Evolutionary conservation across 2,113 vertebrate species (phyloP), one percentile per base, ranked within the genome.

Genomic region (Eudyptes chrysolophus): DNA sequence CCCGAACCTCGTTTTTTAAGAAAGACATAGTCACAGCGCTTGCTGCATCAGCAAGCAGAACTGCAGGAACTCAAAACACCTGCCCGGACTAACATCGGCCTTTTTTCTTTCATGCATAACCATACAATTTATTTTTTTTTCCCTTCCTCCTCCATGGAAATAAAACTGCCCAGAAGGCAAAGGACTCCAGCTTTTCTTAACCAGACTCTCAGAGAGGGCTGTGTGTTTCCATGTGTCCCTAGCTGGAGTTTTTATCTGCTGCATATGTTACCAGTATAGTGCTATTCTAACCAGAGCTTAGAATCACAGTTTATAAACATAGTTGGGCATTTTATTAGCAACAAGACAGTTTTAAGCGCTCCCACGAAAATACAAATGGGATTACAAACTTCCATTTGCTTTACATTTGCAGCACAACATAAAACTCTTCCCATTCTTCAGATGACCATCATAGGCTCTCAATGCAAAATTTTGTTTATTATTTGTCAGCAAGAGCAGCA

Each of bases 91-190:
- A 60, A 89, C 21, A 44, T 1, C 0, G 0, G 7, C 11, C 51
- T 55, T 61, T 48, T 49, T 75, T 36, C 24, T 65, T 65, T 40
- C 40, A 36, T n/a, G 25, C 34, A 29, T 48, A 86, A 64, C 34
- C 38, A 74, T 2, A 22, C 24, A 34, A 51, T 27, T 18, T 30
- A 36, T 29, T 70, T 69, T 44, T 25, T 6, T 2, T 1, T 3
- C 5, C 1, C 11, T 19, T 21, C 60, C 65, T 66, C 34, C 70
- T 78, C 8, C 38, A 55, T 3, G 25, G 66, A 87, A 94, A 89
- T 84, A 94, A 89, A 82, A 83, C 64, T 89, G 77, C 48, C 54
- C 25, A 72, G 46, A 87, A 78, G 57, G 78, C 72, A 94, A 87
- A 44, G 32, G 55, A 60, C 25, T 84, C n/a, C 60, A 94, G 34